phyloP scores from a whole-genome alignment of 1,140 invertebrate genomes.

The Euwallacea fornicatus region DNA sequence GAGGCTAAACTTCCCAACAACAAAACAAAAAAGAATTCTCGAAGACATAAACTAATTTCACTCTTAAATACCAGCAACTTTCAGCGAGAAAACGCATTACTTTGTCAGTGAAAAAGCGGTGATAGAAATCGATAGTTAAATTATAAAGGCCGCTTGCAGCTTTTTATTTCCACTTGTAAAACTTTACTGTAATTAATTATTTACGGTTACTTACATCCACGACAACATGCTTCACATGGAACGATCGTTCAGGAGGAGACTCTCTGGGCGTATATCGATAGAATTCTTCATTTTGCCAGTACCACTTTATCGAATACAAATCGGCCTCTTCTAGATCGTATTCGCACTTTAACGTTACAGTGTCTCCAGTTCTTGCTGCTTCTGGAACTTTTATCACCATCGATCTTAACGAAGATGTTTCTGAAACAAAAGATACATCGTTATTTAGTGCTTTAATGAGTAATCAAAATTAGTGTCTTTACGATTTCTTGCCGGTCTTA shows the following conservation, averaged over 20 bases:
- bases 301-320: conserved; percentile 86
- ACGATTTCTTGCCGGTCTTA: too few relatives aligned
- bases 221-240: conserved; percentile 65
- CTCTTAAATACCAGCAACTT: too few relatives aligned
- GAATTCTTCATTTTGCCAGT: conserved; percentile 78
- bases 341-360: conserved; percentile 68
- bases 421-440: conserved; percentile 41
- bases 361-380: conserved; percentile 67
- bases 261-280: conserved; percentile 74
- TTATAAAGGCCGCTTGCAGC: neutral
- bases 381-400: conserved; percentile 64
- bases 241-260: conserved; percentile 66
- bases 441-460: too few relatives aligned
- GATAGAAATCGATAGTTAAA: neutral
- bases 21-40: too few relatives aligned
- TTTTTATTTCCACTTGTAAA: neutral
- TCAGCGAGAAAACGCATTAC: neutral
- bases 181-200: too few relatives aligned
- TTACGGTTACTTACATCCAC: conserved; percentile 70
- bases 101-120: too few relatives aligned
- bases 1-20: too few relatives aligned
- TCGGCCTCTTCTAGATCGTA: conserved; percentile 73
- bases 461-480: too few relatives aligned
- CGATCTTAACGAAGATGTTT: conserved; percentile 44
- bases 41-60: too few relatives aligned